phyloP scores from a whole-genome alignment of 2,888 invertebrate species.

The Drosophila pseudotalamancana region DNA sequence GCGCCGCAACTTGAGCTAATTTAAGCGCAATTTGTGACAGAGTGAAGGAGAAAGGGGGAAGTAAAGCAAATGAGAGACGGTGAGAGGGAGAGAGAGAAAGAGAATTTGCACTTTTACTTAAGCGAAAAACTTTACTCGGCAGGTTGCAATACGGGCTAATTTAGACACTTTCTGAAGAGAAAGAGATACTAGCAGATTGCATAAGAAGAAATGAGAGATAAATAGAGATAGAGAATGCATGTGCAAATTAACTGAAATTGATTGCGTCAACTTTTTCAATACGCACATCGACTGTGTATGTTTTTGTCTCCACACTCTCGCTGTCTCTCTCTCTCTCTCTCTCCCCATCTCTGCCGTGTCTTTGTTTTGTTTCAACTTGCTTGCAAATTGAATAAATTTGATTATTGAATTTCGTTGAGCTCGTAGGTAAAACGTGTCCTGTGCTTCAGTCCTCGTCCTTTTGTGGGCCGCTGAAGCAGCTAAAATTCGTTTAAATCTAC shows the following conservation, averaged over 20 bases:
- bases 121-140: constrained; percentile 70
- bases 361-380: constrained; percentile 65
- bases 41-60: too few species aligned
- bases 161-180: constrained; percentile 42
- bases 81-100: not conserved
- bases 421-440: constrained; percentile 27
- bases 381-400: constrained; percentile 69
- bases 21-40: constrained; percentile 66
- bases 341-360: constrained; percentile 11
- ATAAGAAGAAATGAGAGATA: constrained; percentile 7
- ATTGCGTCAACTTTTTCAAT: constrained; percentile 69
- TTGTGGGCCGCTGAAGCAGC: constrained; percentile 37
- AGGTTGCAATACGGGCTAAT: constrained; percentile 71
- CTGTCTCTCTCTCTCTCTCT: too few species aligned
- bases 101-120: constrained; percentile 75
- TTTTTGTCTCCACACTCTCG: too few species aligned
- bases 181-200: too few species aligned
- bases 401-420: constrained; percentile 51
- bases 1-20: constrained; percentile 73
- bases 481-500: constrained; percentile 50
- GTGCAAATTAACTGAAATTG: constrained; percentile 59
- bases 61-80: not conserved
- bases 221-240: constrained; percentile 4
- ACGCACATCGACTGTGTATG: constrained; percentile 11
- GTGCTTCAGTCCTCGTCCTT: constrained; percentile 16